Conservation (phyloP, 2,113 vertebrate species). For the Seriola rivoliana region DNA sequence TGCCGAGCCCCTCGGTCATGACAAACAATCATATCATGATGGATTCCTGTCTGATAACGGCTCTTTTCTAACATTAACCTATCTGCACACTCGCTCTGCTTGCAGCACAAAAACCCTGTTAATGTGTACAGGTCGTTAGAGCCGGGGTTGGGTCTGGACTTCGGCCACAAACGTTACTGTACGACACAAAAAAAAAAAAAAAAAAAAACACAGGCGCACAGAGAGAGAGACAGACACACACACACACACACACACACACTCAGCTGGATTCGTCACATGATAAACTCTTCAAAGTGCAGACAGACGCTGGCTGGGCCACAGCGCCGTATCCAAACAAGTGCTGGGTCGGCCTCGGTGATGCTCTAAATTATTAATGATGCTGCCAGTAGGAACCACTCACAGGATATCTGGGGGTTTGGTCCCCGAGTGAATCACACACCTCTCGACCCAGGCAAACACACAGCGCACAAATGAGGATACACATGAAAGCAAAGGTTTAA, state of each 20-base stretch:
- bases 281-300: slow-evolving; percentile 18
- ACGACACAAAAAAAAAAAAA: slow-evolving; percentile 26
- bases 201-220: not conserved
- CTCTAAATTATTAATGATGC: slow-evolving; percentile 54
- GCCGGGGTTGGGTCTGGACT: slow-evolving; percentile 50
- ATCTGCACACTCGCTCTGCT: not conserved
- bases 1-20: not conserved
- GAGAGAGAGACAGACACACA: not conserved
- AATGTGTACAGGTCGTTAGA: slow-evolving; percentile 52
- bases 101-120: slow-evolving; percentile 49
- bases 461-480: not conserved
- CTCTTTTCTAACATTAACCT: slow-evolving; percentile 29
- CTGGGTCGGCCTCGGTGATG: not conserved
- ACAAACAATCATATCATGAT: not conserved
- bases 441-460: not conserved
- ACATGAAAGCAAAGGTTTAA: not conserved
- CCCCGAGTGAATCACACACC: not conserved
- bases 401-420: not conserved
- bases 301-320: not conserved
- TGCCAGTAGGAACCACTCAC: not conserved
- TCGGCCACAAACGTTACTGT: slow-evolving; percentile 45
- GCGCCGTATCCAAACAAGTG: not conserved
- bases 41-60: slow-evolving; percentile 6
- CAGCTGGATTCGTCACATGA: slow-evolving; percentile 1
- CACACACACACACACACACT: not conserved